A percentile compares a stretch with the other conserved stretches of the same genome.
Evolutionary conservation across 2,113 vertebrate genomes (phyloP).

Genomic region (Phoenicopterus ruber): DNA sequence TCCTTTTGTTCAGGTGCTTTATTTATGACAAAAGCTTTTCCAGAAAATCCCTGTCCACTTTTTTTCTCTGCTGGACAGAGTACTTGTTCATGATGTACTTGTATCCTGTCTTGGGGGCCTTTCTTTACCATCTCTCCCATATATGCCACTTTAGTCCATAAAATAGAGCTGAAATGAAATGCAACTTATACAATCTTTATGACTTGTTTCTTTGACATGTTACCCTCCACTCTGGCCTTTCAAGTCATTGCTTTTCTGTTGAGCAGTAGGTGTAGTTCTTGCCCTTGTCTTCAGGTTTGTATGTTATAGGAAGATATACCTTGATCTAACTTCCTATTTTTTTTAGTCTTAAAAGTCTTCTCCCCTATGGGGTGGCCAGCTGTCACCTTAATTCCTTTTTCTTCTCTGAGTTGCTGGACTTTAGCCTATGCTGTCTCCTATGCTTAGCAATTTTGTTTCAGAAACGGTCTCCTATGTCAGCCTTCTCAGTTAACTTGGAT

Average conservation of each 20-base stretch:
- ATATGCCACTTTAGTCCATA: background rate
- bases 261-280: background rate
- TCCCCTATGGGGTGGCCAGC: background rate
- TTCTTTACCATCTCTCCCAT: background rate
- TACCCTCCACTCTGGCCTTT: background rate
- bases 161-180: background rate
- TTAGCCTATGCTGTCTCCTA: background rate
- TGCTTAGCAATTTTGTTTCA: background rate
- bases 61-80: background rate
- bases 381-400: background rate
- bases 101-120: background rate
- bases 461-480: accelerated
- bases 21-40: background rate
- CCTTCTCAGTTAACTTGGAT: background rate
- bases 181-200: background rate
- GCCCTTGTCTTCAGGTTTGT: background rate
- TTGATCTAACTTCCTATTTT: background rate
- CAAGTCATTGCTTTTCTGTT: background rate
- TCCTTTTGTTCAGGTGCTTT: background rate
- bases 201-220: background rate
- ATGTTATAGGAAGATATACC: background rate
- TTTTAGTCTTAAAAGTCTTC: background rate
- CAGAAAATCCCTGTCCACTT: background rate
- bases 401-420: background rate
- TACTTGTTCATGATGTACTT: background rate